Base-by-base conservation (phyloP, 2,113 vertebrate species). In the Pteropus alecto region DNA sequence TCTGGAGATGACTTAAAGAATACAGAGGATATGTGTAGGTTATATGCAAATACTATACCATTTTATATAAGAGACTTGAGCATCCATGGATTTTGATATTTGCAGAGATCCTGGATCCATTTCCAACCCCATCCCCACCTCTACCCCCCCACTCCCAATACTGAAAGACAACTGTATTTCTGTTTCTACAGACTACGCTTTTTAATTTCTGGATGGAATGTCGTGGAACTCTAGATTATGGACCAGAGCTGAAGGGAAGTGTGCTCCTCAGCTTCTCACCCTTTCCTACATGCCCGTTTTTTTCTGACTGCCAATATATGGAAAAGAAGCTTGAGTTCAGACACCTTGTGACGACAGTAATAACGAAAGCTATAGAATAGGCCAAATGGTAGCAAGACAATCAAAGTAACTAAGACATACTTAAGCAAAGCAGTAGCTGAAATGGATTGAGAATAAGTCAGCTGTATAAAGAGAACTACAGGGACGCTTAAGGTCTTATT, bases 391-490 rank as follows among this genome's bases (percentile, higher is more conserved):
- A 35, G n/a, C 7, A 4, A 43, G 30, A 8, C 21, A 12, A 74
- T 73, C 82, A 79, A 92, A 88, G 54, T 43, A 67, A 77, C n/a
- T 15, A 38, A 85, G 76, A 82, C 73, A 71, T 30, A 58, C 35
- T 56, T 85, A 81, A 93, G 51, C 38, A 81, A 87, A 87, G 43
- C 5, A 28, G 67, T 87, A 74, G 65, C 24, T 28, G 30, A 87
- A 90, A 74, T 61, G n/a, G 7, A 86, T 60, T 33, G 1, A 51
- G 21, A 88, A 79, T 88, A 46, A 41, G 35, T 87, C 43, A 65
- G 67, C 77, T 90, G 84, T 85, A 81, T 73, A 54, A 74, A 46
- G 18, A 93, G 82, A 96, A 89, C 54, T 71, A 81, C 33, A 33
- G 19, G 86, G 76, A 88, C 38, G 11, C 33, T 90, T 61, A 60